Percentiles rank a stretch among this genome's conserved stretches.
phyloP scores from a whole-genome alignment of 2,888 invertebrate genomes.

The Lasius fuliginosus region DNA sequence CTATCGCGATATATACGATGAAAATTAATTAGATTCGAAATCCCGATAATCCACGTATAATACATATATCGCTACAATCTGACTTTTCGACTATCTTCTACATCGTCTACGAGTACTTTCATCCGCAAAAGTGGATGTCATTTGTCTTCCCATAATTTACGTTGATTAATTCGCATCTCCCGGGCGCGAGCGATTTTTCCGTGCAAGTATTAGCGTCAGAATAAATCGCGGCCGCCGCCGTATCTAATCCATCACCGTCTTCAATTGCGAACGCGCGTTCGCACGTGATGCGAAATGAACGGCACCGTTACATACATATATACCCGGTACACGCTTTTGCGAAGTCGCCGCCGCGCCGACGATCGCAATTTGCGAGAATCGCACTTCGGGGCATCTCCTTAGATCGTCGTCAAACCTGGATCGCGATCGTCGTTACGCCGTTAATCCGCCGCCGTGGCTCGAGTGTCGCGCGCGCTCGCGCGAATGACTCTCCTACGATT shows the following conservation, averaged over 20 bases:
- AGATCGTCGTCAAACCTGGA: slow-evolving; percentile 6
- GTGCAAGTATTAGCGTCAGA: slow-evolving; percentile 30
- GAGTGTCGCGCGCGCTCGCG: slow-evolving; percentile 19
- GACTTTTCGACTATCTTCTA: not conserved
- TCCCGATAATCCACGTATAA: not conserved
- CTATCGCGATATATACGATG: not conserved
- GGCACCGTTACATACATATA: slow-evolving; percentile 25
- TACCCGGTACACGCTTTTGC: not conserved
- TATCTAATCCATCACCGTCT: slow-evolving; percentile 52
- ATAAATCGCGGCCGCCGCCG: slow-evolving; percentile 35
- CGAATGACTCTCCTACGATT: slow-evolving; percentile 40
- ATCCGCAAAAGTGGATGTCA: slow-evolving; percentile 8
- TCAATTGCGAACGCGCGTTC: slow-evolving; percentile 13
- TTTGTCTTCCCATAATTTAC: slow-evolving; percentile 40
- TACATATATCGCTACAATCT: not conserved
- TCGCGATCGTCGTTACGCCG: not conserved
- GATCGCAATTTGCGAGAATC: slow-evolving; percentile 25
- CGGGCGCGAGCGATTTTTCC: slow-evolving; percentile 42
- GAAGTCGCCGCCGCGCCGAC: slow-evolving; percentile 14
- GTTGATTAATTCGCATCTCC: slow-evolving; percentile 42
- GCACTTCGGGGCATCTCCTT: not conserved
- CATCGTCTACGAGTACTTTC: not conserved
- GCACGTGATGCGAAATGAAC: slow-evolving; percentile 34
- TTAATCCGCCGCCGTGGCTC: not conserved
- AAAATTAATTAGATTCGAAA: not conserved